Evolutionary conservation across 1,140 invertebrate species (phyloP).

Genomic region (Drosophila littoralis): DNA sequence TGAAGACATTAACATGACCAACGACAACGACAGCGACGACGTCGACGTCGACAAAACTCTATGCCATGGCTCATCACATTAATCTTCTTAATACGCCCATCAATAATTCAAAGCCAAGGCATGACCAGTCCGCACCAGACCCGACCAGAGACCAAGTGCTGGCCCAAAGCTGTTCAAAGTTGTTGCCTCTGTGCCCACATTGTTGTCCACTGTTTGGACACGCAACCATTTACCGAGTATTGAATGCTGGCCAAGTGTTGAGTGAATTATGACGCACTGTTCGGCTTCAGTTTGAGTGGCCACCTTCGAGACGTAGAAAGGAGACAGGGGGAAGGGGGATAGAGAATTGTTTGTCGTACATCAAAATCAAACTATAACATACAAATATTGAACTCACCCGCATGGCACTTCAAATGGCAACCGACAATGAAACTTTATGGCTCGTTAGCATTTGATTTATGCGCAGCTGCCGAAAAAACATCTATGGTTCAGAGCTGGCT

Average conservation of each 20-base stretch:
- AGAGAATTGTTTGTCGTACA: constrained; percentile 74
- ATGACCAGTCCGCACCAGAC: constrained; percentile 60
- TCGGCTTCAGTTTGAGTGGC: constrained; percentile 40
- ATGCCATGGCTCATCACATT: constrained; percentile 76
- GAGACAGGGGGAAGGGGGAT: not conserved
- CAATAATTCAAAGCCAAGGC: constrained; percentile 81
- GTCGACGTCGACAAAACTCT: constrained; percentile 71
- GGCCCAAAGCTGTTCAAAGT: constrained; percentile 62
- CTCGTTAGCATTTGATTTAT: constrained; percentile 74
- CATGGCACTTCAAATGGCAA: constrained; percentile 36
- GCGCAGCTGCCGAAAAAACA: constrained; percentile 33
- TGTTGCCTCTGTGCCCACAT: constrained; percentile 21
- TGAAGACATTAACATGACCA: constrained; percentile 82
- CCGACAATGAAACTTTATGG: constrained; percentile 78
- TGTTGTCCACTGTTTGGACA: constrained; percentile 35
- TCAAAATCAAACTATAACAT: constrained; percentile 74
- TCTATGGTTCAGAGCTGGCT: not conserved
- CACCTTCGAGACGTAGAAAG: constrained; percentile 38
- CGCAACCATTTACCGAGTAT: constrained; percentile 55
- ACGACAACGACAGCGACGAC: constrained; percentile 49
- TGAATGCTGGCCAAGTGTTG: constrained; percentile 59
- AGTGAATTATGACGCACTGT: constrained; percentile 77
- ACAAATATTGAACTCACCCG: constrained; percentile 65
- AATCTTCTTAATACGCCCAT: constrained; percentile 83
- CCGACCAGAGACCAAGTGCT: constrained; percentile 12